Base-by-base conservation (phyloP, 2,113 vertebrate species). In the Malaclemys terrapin region DNA sequence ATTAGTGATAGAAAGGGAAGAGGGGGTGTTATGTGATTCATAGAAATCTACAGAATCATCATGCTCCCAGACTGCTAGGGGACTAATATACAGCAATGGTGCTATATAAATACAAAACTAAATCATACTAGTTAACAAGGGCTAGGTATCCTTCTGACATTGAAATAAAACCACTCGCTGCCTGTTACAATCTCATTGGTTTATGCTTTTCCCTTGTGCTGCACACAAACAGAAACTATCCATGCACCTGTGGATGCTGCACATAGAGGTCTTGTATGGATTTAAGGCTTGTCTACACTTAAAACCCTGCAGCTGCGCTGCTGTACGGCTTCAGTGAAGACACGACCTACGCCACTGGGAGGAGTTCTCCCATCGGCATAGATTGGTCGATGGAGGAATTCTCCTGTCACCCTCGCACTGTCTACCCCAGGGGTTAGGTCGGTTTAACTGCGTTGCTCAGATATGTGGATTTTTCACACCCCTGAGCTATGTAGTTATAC, bases 81-180 rank as follows among this genome's bases (percentile, higher is more conserved):
- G 31, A 17, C 31, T 35, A 35, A 65, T n/a, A n/a, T n/a, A 65
- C 65, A 52, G 62, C 0, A 22, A 12, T 53, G 24, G 62, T 47
- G 47, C 59, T 13, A 80, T 10, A 42, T 1, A 24, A 45, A 10
- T 2, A 82, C 17, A 65, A 65, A 3, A 35, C 14, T 65, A 65
- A 35, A 35, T 35, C 19, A 69, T 19, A n/a, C 35, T 20, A n/a
- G 62, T 69, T 69, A n/a, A 69, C 35, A 19, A 69, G 35, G 35
- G 31, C 35, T n/a, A n/a, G 8, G 62, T 19, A 4, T 69, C 5
- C 16, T 42, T 76, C 72, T 45, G 38, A 45, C 20, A 25, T 9
- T 45, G n/a, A 38, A 75, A 10, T 75, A 75, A 75, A 75, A 75
- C n/a, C 38, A 38, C 35, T 35, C 4, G 6, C 80, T 11, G 47